Conservation (phyloP, 2,113 vertebrate species). For the Empidonax traillii region DNA sequence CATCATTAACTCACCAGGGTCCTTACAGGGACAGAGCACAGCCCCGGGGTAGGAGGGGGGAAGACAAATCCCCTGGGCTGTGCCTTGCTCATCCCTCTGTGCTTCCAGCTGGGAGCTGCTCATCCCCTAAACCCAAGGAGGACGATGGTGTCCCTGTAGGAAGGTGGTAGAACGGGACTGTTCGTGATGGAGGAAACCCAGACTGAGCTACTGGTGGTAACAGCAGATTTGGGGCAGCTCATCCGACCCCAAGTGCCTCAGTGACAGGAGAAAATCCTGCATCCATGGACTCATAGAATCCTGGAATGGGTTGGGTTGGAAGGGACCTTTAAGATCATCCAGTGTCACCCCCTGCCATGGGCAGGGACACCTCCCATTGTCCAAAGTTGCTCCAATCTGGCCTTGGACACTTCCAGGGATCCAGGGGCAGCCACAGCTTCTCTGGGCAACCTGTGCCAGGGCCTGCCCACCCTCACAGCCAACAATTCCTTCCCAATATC, state of each 20-base stretch:
- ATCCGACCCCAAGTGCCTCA: background rate
- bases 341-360: fast-evolving
- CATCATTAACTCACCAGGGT: background rate
- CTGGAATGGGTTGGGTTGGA: background rate
- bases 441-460: background rate
- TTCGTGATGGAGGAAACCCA: fast-evolving
- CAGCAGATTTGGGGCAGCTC: background rate
- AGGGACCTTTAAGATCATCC: background rate
- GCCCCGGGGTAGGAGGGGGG: background rate
- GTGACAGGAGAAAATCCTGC: background rate
- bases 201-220: background rate
- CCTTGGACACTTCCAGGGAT: background rate
- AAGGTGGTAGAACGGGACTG: fast-evolving
- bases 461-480: fast-evolving
- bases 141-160: fast-evolving
- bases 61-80: background rate
- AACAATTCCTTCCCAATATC: background rate
- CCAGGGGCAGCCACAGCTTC: background rate
- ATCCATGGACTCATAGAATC: background rate
- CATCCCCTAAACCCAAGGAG: background rate
- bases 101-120: background rate
- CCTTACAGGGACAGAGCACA: background rate
- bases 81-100: background rate
- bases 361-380: background rate
- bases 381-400: background rate